These are phyloP conservation scores for Parochlus steinenii DNA, from an alignment of 2,888 invertebrate species.

Conservation along the genomic window DNA sequence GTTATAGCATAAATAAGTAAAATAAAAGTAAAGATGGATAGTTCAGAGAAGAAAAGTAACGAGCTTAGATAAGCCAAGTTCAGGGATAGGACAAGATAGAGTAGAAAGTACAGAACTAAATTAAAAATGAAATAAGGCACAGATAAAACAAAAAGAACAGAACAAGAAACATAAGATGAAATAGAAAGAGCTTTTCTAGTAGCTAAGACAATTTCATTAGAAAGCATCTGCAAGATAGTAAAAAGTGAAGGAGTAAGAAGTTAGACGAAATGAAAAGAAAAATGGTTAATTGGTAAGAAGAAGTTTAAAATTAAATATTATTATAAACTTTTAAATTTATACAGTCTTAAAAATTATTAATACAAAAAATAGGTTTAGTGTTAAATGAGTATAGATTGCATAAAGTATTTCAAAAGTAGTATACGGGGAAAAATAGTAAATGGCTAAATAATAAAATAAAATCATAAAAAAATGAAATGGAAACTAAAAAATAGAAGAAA, in stretches of 20 bases:
- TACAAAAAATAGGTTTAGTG: too few species aligned
- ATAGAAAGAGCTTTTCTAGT: background rate
- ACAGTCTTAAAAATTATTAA: too few species aligned
- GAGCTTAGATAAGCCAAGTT: background rate
- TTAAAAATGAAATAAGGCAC: slow-evolving; percentile 3
- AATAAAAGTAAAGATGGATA: slow-evolving; percentile 1
- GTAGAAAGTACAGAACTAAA: slow-evolving; percentile 3
- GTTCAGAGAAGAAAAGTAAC: background rate
- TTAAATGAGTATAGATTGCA: background rate
- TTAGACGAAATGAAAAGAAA: slow-evolving; percentile 6
- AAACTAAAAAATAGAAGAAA: slow-evolving; percentile 9
- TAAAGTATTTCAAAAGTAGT: background rate
- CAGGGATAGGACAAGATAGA: slow-evolving; percentile 3
- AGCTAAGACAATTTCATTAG: too few species aligned
- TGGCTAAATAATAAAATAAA: slow-evolving; percentile 1
- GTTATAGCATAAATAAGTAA: slow-evolving; percentile 1
- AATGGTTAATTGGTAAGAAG: background rate
- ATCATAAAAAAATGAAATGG: slow-evolving; percentile 3
- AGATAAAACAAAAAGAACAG: slow-evolving; percentile 6
- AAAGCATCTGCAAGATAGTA: background rate
- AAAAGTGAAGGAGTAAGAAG: slow-evolving; percentile 1
- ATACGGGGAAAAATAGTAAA: background rate
- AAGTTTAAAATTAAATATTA: slow-evolving; percentile 4
- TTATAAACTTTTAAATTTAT: too few species aligned
- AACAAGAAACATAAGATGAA: background rate